Evolutionary conservation across 2,888 invertebrate genomes (phyloP), one percentile per base, ranked within the genome.

Genomic region (Thymelicus acteon): DNA sequence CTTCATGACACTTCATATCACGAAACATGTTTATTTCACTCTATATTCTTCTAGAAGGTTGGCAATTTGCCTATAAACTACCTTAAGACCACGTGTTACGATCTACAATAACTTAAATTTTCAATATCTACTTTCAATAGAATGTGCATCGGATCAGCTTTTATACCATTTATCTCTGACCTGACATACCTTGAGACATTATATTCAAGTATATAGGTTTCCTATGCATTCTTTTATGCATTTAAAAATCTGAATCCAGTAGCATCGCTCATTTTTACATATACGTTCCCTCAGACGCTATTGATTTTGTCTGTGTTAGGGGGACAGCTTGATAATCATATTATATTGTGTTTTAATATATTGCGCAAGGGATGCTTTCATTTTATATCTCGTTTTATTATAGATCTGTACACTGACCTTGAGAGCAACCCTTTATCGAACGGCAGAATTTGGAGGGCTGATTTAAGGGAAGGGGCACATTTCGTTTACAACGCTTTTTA

Each of bases 221-320:
- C 19, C 19, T 19, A 31, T 31, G 2, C 31, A 31, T 31, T 31
- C 31, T 31, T 31, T 31, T 31, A 31, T 5, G 31, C 31, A 31
- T 31, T 2, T 31, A 44, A 12, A 1, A 44, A 44, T 44, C 19
- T 19, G 8, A n/a, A n/a, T 52, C 19, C 19, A 12, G 75, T 52
- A 72, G 78, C 79, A 85, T 89, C 85, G 78, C 76, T 63, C 73
- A 76, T 83, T 87, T 89, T 88, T 84, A 84, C 89, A 82, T 91
- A 83, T 91, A 90, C 91, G 74, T 76, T 73, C 77, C 82, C 83
- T 88, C 91, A 92, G 92, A 91, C 93, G 85, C 85, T 93, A 93
- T 93, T 86, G 93, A 93, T 93, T 93, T 92, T 92, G 93, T 93
- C 93, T 92, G 92, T 92, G 91, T 91, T 90, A 93, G 91, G 93